Evolutionary conservation across 2,797 vertebrate genomes (phyloP), one percentile per base, ranked within the genome.

Genomic region (Clarias laeviceps): DNA sequence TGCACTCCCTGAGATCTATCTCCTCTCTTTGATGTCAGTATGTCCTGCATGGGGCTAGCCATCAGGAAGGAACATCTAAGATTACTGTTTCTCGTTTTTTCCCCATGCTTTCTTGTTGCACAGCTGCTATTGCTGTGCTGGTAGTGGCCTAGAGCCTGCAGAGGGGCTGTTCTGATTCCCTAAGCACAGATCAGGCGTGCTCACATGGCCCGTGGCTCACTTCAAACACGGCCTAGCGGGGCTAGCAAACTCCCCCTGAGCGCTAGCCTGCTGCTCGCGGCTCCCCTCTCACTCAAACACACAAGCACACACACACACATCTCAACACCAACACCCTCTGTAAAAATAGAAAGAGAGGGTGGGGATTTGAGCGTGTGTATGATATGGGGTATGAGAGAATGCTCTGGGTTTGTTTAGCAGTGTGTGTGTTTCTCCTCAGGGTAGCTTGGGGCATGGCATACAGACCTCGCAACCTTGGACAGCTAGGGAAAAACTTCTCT

Each of bases 161-260:
- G 93, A 92, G 92, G 88, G 90, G 80, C 90, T 91, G 92, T 89
- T 93, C 91, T 92, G 92, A 89, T 92, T 91, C 91, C 90, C 93
- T 90, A 93, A 93, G 93, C 93, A 92, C 92, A 93, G 94, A 93
- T 91, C 92, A 91, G 90, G 93, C 88, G 91, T 90, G 91, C 91
- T 93, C 93, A 94, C 93, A 94, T 90, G 92, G 93, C 94, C 94
- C 93, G 92, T 92, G 92, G 93, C 93, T 95, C 91, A 94, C 94
- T 95, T 96, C 95, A 96, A 96, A 96, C 93, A 90, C 91, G 92
- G 93, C 93, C 88, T 93, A 94, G 89, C 76, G 83, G 93, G 94
- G 94, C 93, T 94, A 94, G 88, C 40, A 86, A 91, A 89, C 88
- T 68, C 89, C 91, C 93, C 91, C 89, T 88, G 86, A 82, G 91